Base-by-base conservation (phyloP, 1,140 invertebrate genomes). In the Leptoteleia sp. region DNA sequence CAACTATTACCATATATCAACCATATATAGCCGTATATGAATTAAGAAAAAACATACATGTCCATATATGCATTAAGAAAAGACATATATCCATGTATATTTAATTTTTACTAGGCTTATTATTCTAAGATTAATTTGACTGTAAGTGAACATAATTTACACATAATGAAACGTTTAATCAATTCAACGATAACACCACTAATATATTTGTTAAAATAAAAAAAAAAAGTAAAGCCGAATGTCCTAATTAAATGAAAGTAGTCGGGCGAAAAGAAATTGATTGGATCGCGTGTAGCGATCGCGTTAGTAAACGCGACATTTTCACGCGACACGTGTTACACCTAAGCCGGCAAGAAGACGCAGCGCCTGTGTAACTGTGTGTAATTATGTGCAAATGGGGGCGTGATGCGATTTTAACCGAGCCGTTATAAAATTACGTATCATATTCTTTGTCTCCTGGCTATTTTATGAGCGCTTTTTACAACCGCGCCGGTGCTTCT, bases 341-440 rank as follows among this genome's bases (percentile, higher is more conserved):
- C 48, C 42, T 59, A 55, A 16, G 25, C 13, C 19, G 22, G 35
- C 59, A 68, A 75, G 75, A 72, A 42, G 19, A 8, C 16, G n/a
- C 9, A 11, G 13, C 35, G 19, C 62, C n/a, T n/a, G n/a, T n/a
- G n/a, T n/a, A n/a, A n/a, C n/a, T n/a, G n/a, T 22, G 43, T 43
- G 70, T 72, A 78, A 79, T 80, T 80, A 83, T 68, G 68, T 27
- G 71, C 61, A 80, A 82, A 85, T 76, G 81, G 79, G 82, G 80
- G 82, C 83, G 83, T 81, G 80, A 80, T 81, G 73, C 61, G 71
- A 75, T 62, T 61, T 62, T 78, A 70, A 79, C 64, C 50, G 71
- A 81, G 68, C 68, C 45, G 79, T 79, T 83, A 80, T 84, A 82
- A 83, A 82, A 80, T 85, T 81, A 82, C 72, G 67, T 81, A 67